phyloP scores from a whole-genome alignment of 2,797 vertebrate genomes.

The Thripadectes ignobilis region DNA sequence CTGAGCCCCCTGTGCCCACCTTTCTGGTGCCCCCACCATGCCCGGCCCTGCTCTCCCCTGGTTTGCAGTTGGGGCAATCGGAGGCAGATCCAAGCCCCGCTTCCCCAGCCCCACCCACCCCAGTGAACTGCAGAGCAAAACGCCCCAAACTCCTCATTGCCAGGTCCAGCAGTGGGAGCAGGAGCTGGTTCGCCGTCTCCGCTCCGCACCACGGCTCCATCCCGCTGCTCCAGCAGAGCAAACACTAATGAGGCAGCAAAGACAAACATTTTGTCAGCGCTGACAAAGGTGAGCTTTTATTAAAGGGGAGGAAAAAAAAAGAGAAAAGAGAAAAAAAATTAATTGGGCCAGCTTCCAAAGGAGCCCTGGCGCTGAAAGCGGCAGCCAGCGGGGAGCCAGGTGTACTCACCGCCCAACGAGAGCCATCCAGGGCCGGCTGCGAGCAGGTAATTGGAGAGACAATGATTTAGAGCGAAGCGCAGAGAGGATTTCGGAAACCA shows the following conservation, averaged over 20 bases:
- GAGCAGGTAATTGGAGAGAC: slow-evolving; percentile 67
- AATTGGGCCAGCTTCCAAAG: neutral
- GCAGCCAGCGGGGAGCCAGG: slow-evolving; percentile 70
- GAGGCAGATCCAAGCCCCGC: neutral
- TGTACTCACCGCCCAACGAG: slow-evolving; percentile 78
- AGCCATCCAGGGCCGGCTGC: slow-evolving; percentile 73
- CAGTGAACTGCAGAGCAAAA: neutral
- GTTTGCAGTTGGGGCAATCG: rapidly evolving
- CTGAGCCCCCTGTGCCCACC: rapidly evolving
- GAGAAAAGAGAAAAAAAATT: neutral
- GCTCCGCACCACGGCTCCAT: neutral
- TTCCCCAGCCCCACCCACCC: neutral
- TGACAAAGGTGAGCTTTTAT: slow-evolving; percentile 9
- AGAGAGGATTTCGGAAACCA: slow-evolving; percentile 72
- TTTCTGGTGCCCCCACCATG: rapidly evolving
- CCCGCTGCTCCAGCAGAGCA: neutral
- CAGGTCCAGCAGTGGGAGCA: rapidly evolving
- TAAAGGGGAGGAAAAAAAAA: neutral
- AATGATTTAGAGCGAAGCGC: slow-evolving; percentile 60
- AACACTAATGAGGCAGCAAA: neutral
- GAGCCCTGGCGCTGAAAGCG: neutral
- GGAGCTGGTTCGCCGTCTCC: neutral
- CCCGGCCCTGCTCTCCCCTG: neutral
- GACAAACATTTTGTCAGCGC: neutral
- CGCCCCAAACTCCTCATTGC: rapidly evolving